Conservation (phyloP, 2,888 invertebrate genomes). For the Dichetophora obliterata region DNA sequence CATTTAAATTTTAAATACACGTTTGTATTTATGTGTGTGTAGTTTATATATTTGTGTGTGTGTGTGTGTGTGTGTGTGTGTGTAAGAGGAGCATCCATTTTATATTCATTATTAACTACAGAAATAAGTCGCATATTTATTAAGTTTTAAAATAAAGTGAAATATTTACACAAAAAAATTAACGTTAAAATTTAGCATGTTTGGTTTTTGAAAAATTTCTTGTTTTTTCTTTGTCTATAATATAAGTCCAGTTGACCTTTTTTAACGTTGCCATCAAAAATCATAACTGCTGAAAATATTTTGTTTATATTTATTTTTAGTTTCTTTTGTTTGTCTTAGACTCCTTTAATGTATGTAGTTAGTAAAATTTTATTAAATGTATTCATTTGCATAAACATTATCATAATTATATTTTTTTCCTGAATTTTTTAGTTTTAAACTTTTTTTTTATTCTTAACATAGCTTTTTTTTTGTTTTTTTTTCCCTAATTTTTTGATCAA, state of each 20-base stretch:
- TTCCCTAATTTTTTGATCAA: background rate
- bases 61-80: conserved; percentile 9
- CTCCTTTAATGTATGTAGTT: background rate
- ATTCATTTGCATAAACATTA: background rate
- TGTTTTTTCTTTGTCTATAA: background rate
- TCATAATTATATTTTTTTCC: background rate
- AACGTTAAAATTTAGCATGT: conserved; percentile 26
- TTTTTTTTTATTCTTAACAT: conserved; percentile 33
- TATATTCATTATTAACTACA: background rate
- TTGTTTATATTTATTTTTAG: conserved; percentile 36
- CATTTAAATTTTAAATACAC: background rate
- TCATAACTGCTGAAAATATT: no score
- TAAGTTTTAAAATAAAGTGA: conserved; percentile 4
- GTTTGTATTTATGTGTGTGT: background rate
- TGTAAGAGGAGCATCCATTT: conserved; percentile 36
- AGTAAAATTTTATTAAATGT: conserved; percentile 23
- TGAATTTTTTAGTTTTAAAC: background rate
- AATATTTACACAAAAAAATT: conserved; percentile 16
- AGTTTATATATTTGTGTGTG: background rate
- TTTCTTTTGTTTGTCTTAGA: no score
- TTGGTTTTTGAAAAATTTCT: conserved; percentile 31
- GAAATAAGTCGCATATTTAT: background rate
- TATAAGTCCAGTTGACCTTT: no score
- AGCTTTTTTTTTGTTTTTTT: conserved; percentile 9
- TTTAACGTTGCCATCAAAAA: no score